phyloP scores from a whole-genome alignment of 2,113 vertebrate species.

The Cebus imitator region DNA sequence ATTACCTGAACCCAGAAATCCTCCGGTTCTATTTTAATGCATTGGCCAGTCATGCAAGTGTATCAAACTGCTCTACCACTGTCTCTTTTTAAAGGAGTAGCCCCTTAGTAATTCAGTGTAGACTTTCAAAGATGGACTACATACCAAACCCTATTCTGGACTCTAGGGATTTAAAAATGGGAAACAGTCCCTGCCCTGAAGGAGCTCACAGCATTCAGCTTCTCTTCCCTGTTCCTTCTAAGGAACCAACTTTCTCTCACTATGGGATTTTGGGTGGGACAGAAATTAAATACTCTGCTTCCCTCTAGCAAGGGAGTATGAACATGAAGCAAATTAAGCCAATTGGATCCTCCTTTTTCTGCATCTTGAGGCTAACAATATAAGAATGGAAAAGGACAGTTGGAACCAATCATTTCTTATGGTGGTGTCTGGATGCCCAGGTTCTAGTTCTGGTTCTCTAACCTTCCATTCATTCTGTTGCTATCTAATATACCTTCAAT shows the following conservation, averaged over 20 bases:
- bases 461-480: neutral
- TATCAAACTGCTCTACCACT: neutral
- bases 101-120: neutral
- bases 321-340: neutral
- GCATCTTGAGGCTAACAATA: neutral
- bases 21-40: neutral
- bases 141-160: neutral
- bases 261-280: neutral
- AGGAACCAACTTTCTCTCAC: neutral
- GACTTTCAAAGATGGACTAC: neutral
- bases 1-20: neutral
- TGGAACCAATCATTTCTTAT: neutral
- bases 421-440: neutral
- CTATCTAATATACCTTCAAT: neutral
- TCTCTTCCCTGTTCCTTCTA: neutral
- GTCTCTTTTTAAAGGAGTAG: neutral
- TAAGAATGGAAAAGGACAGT: neutral
- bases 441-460: neutral
- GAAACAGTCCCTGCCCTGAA: neutral
- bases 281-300: neutral
- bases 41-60: neutral
- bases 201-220: neutral
- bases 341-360: accelerated
- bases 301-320: neutral
- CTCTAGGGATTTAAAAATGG: neutral